Percentiles rank a stretch among this genome's conserved stretches.
These are phyloP conservation scores for Alcedo atthis DNA, from an alignment of 2,797 vertebrate genomes.

Conservation along the genomic window DNA sequence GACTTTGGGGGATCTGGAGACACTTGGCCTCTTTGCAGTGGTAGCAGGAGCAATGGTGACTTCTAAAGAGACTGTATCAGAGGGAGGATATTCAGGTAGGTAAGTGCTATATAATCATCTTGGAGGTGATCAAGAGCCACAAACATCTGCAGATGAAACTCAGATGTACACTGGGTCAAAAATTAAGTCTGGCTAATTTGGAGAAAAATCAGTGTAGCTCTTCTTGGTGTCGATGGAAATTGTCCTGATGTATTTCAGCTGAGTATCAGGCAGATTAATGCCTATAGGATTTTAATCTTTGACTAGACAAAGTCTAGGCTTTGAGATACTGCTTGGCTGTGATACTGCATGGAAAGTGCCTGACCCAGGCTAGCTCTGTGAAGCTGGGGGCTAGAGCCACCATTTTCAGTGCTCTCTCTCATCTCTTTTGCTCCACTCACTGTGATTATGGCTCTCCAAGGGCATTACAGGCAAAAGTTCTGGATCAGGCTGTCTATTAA, in stretches of 20 bases:
- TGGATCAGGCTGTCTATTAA: constrained; percentile 54
- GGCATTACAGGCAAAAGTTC: constrained; percentile 43
- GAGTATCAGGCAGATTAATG: background rate
- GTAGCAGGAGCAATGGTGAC: fast-evolving
- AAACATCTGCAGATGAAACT: background rate
- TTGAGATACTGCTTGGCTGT: background rate
- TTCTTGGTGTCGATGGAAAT: background rate
- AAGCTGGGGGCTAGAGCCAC: background rate
- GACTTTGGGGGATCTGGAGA: background rate
- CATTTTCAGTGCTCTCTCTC: background rate
- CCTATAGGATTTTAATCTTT: background rate
- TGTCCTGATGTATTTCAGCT: background rate
- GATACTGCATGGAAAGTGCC: background rate
- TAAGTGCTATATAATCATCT: background rate
- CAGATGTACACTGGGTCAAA: background rate
- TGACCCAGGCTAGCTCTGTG: background rate
- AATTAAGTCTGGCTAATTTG: background rate
- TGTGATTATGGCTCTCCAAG: constrained; percentile 15
- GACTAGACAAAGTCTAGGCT: background rate
- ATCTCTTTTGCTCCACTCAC: constrained; percentile 2
- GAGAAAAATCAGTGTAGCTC: background rate
- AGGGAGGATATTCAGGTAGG: background rate
- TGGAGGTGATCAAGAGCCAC: background rate
- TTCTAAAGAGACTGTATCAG: background rate
- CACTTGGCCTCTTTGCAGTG: background rate